phyloP scores from a whole-genome alignment of 2,797 vertebrate species.

The Gadopsis marmoratus region DNA sequence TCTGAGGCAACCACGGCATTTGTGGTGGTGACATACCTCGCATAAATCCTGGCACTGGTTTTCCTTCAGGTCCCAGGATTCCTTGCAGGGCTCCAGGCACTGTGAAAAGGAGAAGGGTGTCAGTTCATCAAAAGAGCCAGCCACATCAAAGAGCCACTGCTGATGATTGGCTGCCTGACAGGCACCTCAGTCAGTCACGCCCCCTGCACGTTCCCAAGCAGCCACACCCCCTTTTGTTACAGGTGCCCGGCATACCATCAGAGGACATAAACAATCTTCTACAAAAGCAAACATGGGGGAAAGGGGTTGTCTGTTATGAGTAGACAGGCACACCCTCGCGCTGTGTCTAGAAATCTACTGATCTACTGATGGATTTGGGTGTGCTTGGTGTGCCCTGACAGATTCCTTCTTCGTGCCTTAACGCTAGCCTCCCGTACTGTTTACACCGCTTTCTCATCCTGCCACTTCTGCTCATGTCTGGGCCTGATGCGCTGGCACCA shows the following conservation, averaged over 20 bases:
- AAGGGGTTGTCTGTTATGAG: slow-evolving; percentile 30
- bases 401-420: slow-evolving; percentile 61
- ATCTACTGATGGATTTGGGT: slow-evolving; percentile 38
- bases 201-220: slow-evolving; percentile 49
- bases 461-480: slow-evolving; percentile 61
- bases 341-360: slow-evolving; percentile 40
- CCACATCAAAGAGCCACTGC: slow-evolving; percentile 77
- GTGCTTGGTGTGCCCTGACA: slow-evolving; percentile 41
- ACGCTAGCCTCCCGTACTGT: slow-evolving; percentile 38
- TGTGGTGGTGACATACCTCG: slow-evolving; percentile 87
- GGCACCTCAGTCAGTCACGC: slow-evolving; percentile 68
- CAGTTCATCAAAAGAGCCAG: slow-evolving; percentile 78
- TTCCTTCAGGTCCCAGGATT: slow-evolving; percentile 92
- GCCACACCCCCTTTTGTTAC: slow-evolving; percentile 58
- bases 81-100: slow-evolving; percentile 98
- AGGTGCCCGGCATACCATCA: slow-evolving; percentile 57
- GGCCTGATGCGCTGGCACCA: slow-evolving; percentile 67
- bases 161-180: slow-evolving; percentile 64
- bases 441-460: slow-evolving; percentile 38
- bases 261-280: slow-evolving; percentile 50
- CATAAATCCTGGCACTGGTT: slow-evolving; percentile 96
- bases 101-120: slow-evolving; percentile 82
- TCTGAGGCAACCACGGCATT: slow-evolving; percentile 58
- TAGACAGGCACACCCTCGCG: slow-evolving; percentile 39
- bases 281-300: slow-evolving; percentile 57